phyloP scores from a whole-genome alignment of 1,140 invertebrate species.

The Dinoponera quadriceps region DNA sequence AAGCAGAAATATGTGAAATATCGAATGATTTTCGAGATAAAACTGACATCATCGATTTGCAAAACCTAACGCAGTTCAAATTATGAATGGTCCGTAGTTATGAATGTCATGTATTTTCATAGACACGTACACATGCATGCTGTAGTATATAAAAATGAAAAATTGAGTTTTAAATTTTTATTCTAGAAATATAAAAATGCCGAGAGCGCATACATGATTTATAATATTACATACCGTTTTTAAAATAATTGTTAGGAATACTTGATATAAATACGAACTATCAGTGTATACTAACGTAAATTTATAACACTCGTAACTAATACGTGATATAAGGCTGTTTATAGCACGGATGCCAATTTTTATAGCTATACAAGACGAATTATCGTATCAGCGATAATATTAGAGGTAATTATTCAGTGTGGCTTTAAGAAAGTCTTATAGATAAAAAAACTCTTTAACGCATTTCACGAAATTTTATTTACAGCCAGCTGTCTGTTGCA shows the following conservation, averaged over 20 bases:
- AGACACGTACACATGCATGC: not conserved
- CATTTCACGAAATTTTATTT: conserved; percentile 19
- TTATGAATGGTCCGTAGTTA: no score
- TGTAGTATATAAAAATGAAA: conserved; percentile 1
- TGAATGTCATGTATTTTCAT: not conserved
- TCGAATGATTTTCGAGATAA: no score
- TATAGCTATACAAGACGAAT: not conserved
- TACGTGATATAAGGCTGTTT: not conserved
- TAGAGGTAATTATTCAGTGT: not conserved
- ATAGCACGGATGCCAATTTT: not conserved
- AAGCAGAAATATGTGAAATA: no score
- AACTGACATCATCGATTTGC: no score
- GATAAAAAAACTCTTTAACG: not conserved
- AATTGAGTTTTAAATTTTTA: not conserved
- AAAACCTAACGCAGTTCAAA: no score
- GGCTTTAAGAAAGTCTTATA: not conserved
- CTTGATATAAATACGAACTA: not conserved
- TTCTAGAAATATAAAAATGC: not conserved
- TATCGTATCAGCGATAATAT: conserved; percentile 19
- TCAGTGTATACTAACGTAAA: not conserved
- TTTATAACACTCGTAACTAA: not conserved
- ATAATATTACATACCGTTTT: conserved; percentile 5
- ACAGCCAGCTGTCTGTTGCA: not conserved
- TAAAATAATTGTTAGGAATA: not conserved
- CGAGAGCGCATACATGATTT: not conserved